phyloP scores from a whole-genome alignment of 1,140 invertebrate genomes.

The Neodiprion fabricii region DNA sequence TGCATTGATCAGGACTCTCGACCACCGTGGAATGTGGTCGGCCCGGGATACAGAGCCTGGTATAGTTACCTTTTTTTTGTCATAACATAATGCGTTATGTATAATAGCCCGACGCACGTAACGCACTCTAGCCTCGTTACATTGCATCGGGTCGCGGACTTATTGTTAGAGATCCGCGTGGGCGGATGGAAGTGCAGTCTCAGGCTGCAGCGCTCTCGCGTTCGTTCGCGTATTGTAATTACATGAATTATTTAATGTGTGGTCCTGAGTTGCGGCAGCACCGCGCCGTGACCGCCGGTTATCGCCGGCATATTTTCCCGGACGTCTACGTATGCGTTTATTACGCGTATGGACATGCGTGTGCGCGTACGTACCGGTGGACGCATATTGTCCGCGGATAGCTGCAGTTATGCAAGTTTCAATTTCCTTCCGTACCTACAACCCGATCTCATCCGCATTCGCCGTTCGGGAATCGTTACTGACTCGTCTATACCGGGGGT shows the following conservation, averaged over 20 bases:
- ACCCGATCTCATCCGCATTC: too few species aligned
- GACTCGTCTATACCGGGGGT: too few species aligned
- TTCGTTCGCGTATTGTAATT: conserved; percentile 51
- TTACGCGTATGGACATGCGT: too few species aligned
- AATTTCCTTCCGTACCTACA: too few species aligned
- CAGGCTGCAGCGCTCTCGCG: conserved; percentile 21
- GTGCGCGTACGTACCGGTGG: too few species aligned
- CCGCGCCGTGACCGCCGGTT: conserved; percentile 41
- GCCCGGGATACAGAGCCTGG: conserved; percentile 33
- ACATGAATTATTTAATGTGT: conserved; percentile 49
- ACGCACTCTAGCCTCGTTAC: conserved; percentile 54
- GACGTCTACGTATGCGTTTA: too few species aligned
- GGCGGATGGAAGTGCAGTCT: conserved; percentile 40
- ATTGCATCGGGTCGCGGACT: conserved; percentile 52
- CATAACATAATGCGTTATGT: conserved; percentile 51
- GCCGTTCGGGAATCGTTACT: too few species aligned
- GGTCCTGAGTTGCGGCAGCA: conserved; percentile 51
- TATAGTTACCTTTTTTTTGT: conserved; percentile 46
- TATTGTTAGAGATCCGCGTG: conserved; percentile 27
- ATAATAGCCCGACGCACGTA: conserved; percentile 52
- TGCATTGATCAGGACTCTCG: conserved; percentile 49
- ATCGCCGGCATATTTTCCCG: conserved; percentile 1
- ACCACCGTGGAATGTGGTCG: conserved; percentile 56
- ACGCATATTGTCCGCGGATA: conserved; percentile 15
- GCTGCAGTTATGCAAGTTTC: too few species aligned